Conservation (phyloP, 2,888 invertebrate species). For the Elmis aenea region DNA sequence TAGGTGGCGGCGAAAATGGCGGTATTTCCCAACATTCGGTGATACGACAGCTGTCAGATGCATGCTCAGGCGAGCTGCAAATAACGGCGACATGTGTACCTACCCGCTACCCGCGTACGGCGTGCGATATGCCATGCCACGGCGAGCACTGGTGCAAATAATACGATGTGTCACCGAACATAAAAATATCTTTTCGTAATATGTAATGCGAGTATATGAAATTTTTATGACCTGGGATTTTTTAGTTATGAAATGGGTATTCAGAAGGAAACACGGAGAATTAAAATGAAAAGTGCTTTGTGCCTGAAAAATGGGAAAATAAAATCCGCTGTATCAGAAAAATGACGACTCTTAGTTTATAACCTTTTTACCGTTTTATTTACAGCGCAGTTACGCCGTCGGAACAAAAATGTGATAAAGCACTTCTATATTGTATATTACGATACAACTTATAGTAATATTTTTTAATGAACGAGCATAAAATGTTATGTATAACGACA, state of each 20-base stretch:
- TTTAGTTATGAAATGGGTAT: conserved; percentile 27
- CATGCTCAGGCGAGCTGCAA: conserved; percentile 43
- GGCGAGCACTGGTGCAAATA: conserved; percentile 40
- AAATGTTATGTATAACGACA: too few relatives aligned
- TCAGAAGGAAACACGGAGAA: conserved; percentile 26
- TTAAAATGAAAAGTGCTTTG: too few relatives aligned
- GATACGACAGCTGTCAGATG: conserved; percentile 48
- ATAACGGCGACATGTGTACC: conserved; percentile 48
- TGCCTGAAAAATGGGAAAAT: too few relatives aligned
- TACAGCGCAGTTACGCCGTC: too few relatives aligned
- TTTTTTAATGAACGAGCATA: too few relatives aligned
- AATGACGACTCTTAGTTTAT: too few relatives aligned
- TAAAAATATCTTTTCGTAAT: conserved; percentile 40
- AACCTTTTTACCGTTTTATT: too few relatives aligned
- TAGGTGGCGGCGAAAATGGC: conserved; percentile 37
- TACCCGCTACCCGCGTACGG: conserved; percentile 31
- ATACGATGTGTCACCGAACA: conserved; percentile 45
- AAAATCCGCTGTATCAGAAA: too few relatives aligned
- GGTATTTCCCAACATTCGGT: conserved; percentile 42
- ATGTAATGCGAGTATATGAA: conserved; percentile 43
- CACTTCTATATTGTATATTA: too few relatives aligned
- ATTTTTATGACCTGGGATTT: conserved; percentile 42
- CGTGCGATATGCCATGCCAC: too few relatives aligned
- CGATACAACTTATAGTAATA: too few relatives aligned
- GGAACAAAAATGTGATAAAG: too few relatives aligned